Evolutionary conservation across 2,113 vertebrate genomes (phyloP).

Genomic region (Lophochroa leadbeateri): DNA sequence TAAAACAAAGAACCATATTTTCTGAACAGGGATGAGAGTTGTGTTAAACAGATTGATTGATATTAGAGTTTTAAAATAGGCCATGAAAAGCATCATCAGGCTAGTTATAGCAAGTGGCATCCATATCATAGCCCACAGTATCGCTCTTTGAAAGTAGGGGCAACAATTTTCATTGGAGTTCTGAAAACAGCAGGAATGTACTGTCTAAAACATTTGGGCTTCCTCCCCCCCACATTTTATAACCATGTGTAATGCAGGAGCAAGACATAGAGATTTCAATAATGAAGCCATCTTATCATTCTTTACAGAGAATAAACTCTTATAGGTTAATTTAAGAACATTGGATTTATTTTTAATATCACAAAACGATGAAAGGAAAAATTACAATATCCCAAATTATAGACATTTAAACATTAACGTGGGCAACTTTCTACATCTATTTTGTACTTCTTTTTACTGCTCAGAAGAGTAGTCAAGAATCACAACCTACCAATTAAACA

Average conservation of each 20-base stretch:
- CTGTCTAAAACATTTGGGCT: background rate
- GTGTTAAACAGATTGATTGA: background rate
- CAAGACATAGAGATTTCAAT: background rate
- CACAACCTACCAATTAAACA: background rate
- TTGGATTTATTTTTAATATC: background rate
- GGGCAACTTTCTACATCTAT: background rate
- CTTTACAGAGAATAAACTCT: background rate
- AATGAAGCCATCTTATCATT: background rate
- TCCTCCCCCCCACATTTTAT: background rate
- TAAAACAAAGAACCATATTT: background rate
- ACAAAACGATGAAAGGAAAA: background rate
- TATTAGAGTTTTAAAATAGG: background rate
- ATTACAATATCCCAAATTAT: background rate
- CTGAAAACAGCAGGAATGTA: background rate
- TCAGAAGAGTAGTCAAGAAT: background rate
- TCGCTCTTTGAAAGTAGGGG: background rate
- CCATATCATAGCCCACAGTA: background rate
- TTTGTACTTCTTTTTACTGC: background rate
- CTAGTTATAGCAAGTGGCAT: background rate
- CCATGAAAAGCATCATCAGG: background rate
- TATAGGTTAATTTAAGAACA: background rate
- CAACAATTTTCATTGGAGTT: background rate
- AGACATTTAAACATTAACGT: background rate
- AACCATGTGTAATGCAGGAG: background rate
- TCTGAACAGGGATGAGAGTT: background rate